Percentiles rank a stretch among this genome's conserved stretches.
phyloP scores from a whole-genome alignment of 2,888 invertebrate species.

The Hedychridium roseum region DNA sequence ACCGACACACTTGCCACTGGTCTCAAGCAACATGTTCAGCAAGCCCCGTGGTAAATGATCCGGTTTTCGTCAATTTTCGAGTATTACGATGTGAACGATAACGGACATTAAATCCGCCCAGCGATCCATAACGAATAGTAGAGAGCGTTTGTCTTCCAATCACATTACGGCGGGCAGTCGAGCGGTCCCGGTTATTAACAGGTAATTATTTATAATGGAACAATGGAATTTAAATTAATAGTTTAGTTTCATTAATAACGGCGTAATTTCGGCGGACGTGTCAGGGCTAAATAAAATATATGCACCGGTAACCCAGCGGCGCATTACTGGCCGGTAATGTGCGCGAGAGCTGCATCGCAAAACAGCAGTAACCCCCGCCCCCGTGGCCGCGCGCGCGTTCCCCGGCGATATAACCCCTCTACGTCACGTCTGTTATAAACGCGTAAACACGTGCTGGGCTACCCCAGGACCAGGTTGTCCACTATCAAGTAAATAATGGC shows the following conservation, averaged over 20 bases:
- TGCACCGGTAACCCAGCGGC: constrained; percentile 50
- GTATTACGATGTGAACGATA: too few species aligned
- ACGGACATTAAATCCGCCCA: constrained; percentile 20
- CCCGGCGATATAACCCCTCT: constrained; percentile 46
- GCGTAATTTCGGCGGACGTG: constrained; percentile 55
- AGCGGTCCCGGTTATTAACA: constrained; percentile 55
- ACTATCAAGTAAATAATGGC: constrained; percentile 63
- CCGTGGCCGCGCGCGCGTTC: constrained; percentile 10
- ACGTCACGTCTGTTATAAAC: constrained; percentile 62
- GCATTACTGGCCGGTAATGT: constrained; percentile 57
- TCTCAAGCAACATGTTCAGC: too few species aligned
- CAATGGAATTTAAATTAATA: constrained; percentile 64
- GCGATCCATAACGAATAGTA: constrained; percentile 30
- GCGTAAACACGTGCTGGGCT: constrained; percentile 60
- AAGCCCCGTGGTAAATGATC: too few species aligned
- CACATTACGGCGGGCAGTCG: constrained; percentile 43
- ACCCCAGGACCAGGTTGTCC: constrained; percentile 56
- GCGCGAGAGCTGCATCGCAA: constrained; percentile 53
- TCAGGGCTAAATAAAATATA: constrained; percentile 62
- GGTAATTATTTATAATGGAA: constrained; percentile 64
- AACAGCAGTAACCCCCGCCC: constrained; percentile 36
- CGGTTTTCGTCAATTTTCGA: too few species aligned
- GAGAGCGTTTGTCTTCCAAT: constrained; percentile 43
- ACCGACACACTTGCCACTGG: too few species aligned
- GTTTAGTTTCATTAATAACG: constrained; percentile 63